phyloP scores from a whole-genome alignment of 37 sponge, comb jelly and placozoan species.

The Axinella damicornis region DNA sequence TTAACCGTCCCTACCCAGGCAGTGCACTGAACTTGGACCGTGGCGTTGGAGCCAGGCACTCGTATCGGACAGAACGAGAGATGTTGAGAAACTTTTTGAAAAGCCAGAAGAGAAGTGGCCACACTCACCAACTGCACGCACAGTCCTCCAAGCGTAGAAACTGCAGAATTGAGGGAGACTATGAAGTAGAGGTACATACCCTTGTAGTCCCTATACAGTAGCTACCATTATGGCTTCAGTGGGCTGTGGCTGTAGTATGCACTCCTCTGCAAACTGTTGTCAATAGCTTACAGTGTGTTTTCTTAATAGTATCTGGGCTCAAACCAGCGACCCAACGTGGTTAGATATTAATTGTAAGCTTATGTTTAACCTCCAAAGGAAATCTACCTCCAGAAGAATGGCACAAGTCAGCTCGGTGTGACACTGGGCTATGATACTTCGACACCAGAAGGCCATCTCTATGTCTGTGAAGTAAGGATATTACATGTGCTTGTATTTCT shows the following conservation, averaged over 20 bases:
- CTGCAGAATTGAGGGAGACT: slow-evolving; percentile 54
- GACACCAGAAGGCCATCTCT: slow-evolving; percentile 23
- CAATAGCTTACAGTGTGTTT: too few relatives aligned
- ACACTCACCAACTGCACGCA: background rate
- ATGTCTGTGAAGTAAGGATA: slow-evolving; percentile 69
- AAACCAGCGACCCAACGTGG: too few relatives aligned
- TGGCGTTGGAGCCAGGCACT: background rate
- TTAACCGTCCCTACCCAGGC: too few relatives aligned
- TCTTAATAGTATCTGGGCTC: too few relatives aligned
- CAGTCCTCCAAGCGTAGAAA: slow-evolving; percentile 17
- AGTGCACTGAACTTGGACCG: background rate
- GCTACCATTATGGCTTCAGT: too few relatives aligned
- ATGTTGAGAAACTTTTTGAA: slow-evolving; percentile 26
- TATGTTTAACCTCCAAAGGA: slow-evolving; percentile 32
- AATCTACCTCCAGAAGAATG: slow-evolving; percentile 71
- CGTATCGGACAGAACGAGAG: slow-evolving; percentile 35
- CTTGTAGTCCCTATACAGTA: too few relatives aligned
- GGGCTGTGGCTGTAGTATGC: too few relatives aligned
- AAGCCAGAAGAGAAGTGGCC: slow-evolving; percentile 9
- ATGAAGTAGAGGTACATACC: slow-evolving; percentile 71
- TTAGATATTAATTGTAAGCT: too few relatives aligned
- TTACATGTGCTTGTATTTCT: background rate
- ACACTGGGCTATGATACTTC: slow-evolving; percentile 75
- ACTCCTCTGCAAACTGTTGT: too few relatives aligned
- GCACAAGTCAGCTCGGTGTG: slow-evolving; percentile 77